A percentile compares a stretch with the other conserved stretches of the same genome.
Evolutionary conservation across 2,888 invertebrate species (phyloP).

Genomic region (Eupithecia exiguata): DNA sequence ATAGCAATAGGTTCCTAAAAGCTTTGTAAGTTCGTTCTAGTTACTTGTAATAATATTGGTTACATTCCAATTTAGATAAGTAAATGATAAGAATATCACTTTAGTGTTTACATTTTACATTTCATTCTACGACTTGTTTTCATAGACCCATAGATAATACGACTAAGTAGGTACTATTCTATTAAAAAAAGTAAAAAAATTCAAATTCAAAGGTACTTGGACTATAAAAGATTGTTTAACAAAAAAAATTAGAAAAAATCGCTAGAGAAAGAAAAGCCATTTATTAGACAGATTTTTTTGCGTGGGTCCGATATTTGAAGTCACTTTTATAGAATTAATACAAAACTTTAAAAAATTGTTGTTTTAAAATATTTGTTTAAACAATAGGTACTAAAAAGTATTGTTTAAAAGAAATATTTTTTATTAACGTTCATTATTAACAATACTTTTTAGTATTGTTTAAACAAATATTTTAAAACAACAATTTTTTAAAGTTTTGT

Average conservation of each 20-base stretch:
- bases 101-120: constrained; percentile 51
- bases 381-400: too few species aligned
- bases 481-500: too few species aligned
- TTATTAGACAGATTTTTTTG: not conserved
- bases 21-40: constrained; percentile 70
- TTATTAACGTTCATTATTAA: too few species aligned
- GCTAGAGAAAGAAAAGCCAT: not conserved
- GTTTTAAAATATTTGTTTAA: too few species aligned
- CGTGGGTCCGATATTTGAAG: not conserved
- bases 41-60: constrained; percentile 49
- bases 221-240: too few species aligned
- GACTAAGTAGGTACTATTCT: too few species aligned
- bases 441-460: too few species aligned
- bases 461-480: too few species aligned
- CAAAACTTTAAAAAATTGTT: not conserved
- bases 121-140: constrained; percentile 7
- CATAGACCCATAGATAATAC: not conserved
- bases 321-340: not conserved
- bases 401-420: too few species aligned
- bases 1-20: constrained; percentile 58
- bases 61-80: constrained; percentile 54
- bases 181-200: not conserved
- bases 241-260: too few species aligned
- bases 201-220: not conserved
- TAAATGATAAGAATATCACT: constrained; percentile 49